A percentile compares a stretch with the other conserved stretches of the same genome.
These are phyloP conservation scores for Listrodromus nycthemerus DNA, from an alignment of 2,888 invertebrate genomes.

Conservation along the genomic window DNA sequence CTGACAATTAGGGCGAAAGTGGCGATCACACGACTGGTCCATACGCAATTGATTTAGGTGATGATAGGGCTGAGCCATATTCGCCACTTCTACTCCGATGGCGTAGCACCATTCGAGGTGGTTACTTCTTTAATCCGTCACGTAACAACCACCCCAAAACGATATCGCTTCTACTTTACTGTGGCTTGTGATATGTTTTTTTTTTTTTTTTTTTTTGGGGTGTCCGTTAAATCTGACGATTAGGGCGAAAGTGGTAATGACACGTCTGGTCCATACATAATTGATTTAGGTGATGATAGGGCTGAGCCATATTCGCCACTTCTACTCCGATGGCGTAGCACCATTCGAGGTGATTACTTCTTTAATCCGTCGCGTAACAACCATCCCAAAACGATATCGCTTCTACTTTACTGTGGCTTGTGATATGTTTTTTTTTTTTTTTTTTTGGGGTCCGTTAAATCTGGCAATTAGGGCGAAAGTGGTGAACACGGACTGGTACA, in stretches of 20 bases:
- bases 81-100: too few species aligned
- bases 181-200: constrained; percentile 3
- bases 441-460: neutral
- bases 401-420: neutral
- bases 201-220: neutral
- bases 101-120: constrained; percentile 54
- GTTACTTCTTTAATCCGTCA: constrained; percentile 53
- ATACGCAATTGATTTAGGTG: too few species aligned
- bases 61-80: too few species aligned
- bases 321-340: too few species aligned
- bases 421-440: constrained; percentile 4
- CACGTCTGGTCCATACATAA: neutral
- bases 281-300: too few species aligned
- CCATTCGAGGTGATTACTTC: constrained; percentile 58
- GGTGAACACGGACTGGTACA: neutral
- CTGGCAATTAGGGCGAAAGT: too few species aligned
- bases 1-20: too few species aligned
- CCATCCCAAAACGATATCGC: neutral
- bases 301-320: too few species aligned
- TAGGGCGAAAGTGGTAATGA: neutral
- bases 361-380: constrained; percentile 32
- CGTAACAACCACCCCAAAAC: constrained; percentile 1
- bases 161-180: neutral
- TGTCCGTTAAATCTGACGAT: neutral
- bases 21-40: neutral